Evolutionary conservation across 2,888 invertebrate species (phyloP), one percentile per base, ranked within the genome.

Genomic region (Plemyria rubiginata): DNA sequence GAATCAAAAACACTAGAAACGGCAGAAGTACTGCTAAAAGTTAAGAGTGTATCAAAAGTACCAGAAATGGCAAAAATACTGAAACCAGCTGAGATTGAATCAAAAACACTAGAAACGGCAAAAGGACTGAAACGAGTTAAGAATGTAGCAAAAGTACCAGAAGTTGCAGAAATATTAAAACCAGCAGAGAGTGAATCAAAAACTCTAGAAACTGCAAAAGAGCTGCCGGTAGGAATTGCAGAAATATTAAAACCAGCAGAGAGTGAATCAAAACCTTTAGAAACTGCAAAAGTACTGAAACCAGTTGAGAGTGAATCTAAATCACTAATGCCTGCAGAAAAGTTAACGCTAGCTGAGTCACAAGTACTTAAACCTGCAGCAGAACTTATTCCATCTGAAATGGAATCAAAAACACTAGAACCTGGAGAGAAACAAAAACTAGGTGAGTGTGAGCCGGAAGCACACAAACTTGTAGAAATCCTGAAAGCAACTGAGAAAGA

Each of bases 401-500:
- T 46, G 8, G 15, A 15, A n/a, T n/a, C n/a, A n/a, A n/a, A n/a
- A 6, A n/a, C 43, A 15, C 8, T 13, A 13, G 41, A 43, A 41
- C 13, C 38, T 40, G 40, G 13, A 29, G 48, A 38, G 4, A 13
- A 29, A 38, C 8, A 6, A 3, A 48, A 38, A 56, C 12, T 12
- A 41, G 22, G 38, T 22, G n/a, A 38, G 38, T 41, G 8, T 49
- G 32, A 16, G 48, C 5, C 15, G n/a, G 32, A 16, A 36, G 40
- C 22, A 43, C 40, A 22, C 29, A 38, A 49, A 62, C 38, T 29
- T 46, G n/a, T 13, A 45, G 16, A 13, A 11, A 52, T 12, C 32
- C 41, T 41, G 22, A 15, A 40, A 41, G 7, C 32, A 38, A 22
- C 1, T 22, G 46, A 46, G 2, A 59, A 38, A 38, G 28, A n/a